These are phyloP conservation scores for Grallaria varia DNA, from an alignment of 2,113 vertebrate species.

Conservation along the genomic window DNA sequence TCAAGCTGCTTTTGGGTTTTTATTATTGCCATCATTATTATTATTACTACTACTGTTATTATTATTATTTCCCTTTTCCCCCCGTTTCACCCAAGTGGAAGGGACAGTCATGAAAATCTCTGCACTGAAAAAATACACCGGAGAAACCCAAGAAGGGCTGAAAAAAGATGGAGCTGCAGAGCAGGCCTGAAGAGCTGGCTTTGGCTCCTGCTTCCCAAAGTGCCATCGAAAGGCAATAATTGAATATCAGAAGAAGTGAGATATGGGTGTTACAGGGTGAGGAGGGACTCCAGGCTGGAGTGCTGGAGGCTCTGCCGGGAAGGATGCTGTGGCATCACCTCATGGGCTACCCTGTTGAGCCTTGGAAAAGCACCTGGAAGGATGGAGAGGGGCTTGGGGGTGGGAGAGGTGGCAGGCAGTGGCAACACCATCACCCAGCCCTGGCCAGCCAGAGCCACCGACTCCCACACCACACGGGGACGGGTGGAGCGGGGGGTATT, in stretches of 20 bases:
- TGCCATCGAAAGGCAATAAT: background rate
- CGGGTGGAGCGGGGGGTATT: background rate
- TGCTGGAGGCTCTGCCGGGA: accelerated
- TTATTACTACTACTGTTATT: conserved; percentile 30
- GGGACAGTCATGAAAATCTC: conserved; percentile 60
- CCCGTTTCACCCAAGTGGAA: conserved; percentile 50
- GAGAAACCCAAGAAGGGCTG: background rate
- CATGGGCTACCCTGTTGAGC: accelerated
- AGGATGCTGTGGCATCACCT: background rate
- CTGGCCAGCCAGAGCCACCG: background rate
- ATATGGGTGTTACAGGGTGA: background rate
- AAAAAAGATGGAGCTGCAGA: background rate
- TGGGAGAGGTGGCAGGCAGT: background rate
- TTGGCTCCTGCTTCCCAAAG: background rate
- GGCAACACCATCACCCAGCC: background rate
- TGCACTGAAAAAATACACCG: background rate
- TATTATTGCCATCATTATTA: conserved; percentile 45
- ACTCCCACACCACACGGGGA: background rate
- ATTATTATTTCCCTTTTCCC: conserved; percentile 51
- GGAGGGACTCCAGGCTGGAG: background rate
- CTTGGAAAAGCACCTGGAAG: background rate
- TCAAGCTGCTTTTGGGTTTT: conserved; percentile 52
- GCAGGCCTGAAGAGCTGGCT: background rate
- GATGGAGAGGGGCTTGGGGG: background rate
- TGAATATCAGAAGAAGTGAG: background rate